These are phyloP conservation scores for Phocides pigmalion DNA, from an alignment of 1,140 invertebrate genomes.

Conservation along the genomic window DNA sequence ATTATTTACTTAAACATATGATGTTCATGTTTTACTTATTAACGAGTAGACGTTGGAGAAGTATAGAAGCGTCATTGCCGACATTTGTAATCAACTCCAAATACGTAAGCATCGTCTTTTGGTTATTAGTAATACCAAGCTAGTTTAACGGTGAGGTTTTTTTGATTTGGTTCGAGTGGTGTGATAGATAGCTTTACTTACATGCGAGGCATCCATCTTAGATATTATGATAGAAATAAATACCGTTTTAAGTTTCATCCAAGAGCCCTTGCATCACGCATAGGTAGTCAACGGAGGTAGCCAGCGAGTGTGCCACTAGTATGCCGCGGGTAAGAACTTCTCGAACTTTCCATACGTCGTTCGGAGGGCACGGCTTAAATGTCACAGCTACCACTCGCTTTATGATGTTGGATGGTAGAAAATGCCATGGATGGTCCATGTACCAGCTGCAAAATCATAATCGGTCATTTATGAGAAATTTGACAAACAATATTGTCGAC, in stretches of 20 bases:
- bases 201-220: background rate
- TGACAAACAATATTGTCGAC: too few species aligned
- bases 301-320: conserved; percentile 71
- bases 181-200: too few species aligned
- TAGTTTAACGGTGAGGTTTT: too few species aligned
- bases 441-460: conserved; percentile 54
- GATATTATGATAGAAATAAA: background rate
- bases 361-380: conserved; percentile 36
- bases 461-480: too few species aligned
- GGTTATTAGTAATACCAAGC: too few species aligned
- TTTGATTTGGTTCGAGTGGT: too few species aligned
- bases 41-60: too few species aligned
- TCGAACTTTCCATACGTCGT: conserved; percentile 70
- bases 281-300: conserved; percentile 76
- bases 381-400: conserved; percentile 44
- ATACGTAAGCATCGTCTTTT: too few species aligned
- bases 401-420: conserved; percentile 52
- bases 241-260: conserved; percentile 51
- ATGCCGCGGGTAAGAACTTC: conserved; percentile 69
- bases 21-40: too few species aligned
- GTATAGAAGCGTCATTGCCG: too few species aligned
- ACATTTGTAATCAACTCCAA: too few species aligned
- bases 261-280: conserved; percentile 77
- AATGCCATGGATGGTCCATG: conserved; percentile 56
- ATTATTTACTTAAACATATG: too few species aligned